phyloP scores from a whole-genome alignment of 2,888 invertebrate species.

The Drosophila hamatofila region DNA sequence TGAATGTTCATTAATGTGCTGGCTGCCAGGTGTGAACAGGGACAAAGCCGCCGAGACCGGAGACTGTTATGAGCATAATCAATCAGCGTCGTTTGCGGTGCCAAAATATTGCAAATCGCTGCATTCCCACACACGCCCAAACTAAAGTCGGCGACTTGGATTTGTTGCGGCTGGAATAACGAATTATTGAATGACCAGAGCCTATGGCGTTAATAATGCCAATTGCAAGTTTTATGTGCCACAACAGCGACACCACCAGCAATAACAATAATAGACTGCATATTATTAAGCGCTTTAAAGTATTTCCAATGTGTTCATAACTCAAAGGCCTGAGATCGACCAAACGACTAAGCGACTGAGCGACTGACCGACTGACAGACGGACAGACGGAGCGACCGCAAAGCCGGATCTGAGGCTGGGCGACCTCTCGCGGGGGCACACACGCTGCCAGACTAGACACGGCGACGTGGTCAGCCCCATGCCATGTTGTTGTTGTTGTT shows the following conservation, averaged over 20 bases:
- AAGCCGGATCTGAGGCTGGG: conserved; percentile 72
- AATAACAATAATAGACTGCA: conserved; percentile 77
- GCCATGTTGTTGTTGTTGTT: conserved; percentile 43
- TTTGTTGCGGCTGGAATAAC: conserved; percentile 20
- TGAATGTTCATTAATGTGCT: conserved; percentile 68
- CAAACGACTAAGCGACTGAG: conserved; percentile 22
- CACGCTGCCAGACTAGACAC: conserved; percentile 62
- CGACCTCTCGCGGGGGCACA: conserved; percentile 77
- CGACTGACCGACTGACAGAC: conserved; percentile 25
- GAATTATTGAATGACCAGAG: conserved; percentile 49
- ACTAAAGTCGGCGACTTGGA: conserved; percentile 9
- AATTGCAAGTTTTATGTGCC: conserved; percentile 68
- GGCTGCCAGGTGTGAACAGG: conserved; percentile 74
- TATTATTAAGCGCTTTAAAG: conserved; percentile 76
- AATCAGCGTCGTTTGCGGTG: conserved; percentile 70
- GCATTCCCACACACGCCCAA: conserved; percentile 72
- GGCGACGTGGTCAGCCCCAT: conserved; percentile 68
- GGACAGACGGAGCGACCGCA: conserved; percentile 37
- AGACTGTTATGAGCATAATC: conserved; percentile 49
- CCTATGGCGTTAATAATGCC: conserved; percentile 79
- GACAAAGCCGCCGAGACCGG: conserved; percentile 27
- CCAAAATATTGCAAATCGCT: conserved; percentile 57
- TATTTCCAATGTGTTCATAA: conserved; percentile 67
- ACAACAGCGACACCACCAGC: conserved; percentile 54
- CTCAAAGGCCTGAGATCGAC: conserved; percentile 49